phyloP scores from a whole-genome alignment of 2,113 vertebrate species.

The Paralichthys olivaceus region DNA sequence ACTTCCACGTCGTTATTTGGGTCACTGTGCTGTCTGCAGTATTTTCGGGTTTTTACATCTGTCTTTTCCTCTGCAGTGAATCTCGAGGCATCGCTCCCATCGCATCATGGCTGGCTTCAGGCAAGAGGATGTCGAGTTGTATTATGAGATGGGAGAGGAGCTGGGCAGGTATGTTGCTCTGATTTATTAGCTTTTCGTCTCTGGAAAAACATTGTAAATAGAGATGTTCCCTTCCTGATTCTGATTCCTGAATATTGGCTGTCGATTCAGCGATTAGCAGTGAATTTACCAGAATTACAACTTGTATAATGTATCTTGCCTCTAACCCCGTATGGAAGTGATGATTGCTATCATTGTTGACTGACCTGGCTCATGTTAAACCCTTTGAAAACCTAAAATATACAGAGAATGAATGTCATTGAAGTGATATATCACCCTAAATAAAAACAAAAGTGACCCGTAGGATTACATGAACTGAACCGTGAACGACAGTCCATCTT shows the following conservation, averaged over 20 bases:
- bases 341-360: too few species aligned
- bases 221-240: background rate
- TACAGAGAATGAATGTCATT: too few species aligned
- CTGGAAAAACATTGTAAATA: background rate
- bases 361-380: too few species aligned
- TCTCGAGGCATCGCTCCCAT: conserved; percentile 19
- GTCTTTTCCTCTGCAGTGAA: conserved; percentile 24
- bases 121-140: conserved; percentile 84
- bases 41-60: background rate
- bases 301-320: too few species aligned
- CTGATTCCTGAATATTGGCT: background rate
- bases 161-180: conserved; percentile 79
- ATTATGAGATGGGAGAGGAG: conserved; percentile 86
- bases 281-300: too few species aligned
- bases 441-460: too few species aligned
- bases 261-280: background rate
- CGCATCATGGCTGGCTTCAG: conserved; percentile 84
- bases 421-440: too few species aligned
- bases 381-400: too few species aligned
- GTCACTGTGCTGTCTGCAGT: background rate
- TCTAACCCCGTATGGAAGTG: too few species aligned
- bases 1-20: background rate
- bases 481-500: too few species aligned
- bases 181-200: background rate
- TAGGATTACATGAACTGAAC: too few species aligned